Base-by-base conservation (phyloP, 35 echinoderm and acorn worm genomes). In the Patiria miniata region DNA sequence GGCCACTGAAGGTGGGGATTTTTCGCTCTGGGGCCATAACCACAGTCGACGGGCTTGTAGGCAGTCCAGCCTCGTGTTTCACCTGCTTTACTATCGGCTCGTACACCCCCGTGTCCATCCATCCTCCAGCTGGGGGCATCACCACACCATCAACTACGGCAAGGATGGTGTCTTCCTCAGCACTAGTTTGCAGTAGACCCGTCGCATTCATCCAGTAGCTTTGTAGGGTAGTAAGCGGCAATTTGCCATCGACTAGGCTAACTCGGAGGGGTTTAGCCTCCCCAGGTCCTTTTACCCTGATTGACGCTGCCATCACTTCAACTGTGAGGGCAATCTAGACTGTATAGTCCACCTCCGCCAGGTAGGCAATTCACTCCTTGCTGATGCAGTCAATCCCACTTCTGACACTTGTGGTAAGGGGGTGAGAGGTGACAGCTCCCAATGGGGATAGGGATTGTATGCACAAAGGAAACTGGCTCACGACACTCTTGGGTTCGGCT, bases 351-450 rank as follows among this genome's bases (percentile, higher is more conserved):
- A 30, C 28, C 58, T 61, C 58, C 18, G 18, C 28, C 28, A 17
- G 58, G 28, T 19, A 19, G 28, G 58, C 28, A 5, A 30, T 61
- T 61, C 58, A 19, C 58, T 22, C 58, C 58, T 47, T 12, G 18
- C 58, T 61, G 58, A 22, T 61, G 58, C 28, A 61, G 58, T 61
- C 58, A 7, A 61, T 61, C 58, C 58, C 58, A 61, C 58, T 61
- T 61, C 58, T 61, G 58, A 61, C 58, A 61, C 58, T 61, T 65
- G 9, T 65, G 29, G 59, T 21, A 19, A 9, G 19, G 19, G 19
- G 9, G 29, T 9, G 0, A 5, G 0, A 5, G 42, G 42, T 6
- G 4, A 47, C 42, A 47, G 42, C 42, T 4, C 12, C 42, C 42
- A 47, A 47, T 47, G 42, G 42, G 4, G 12, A n/a, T n/a, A 6